Percentiles rank a stretch among this genome's conserved stretches.
Conservation (phyloP, 1,140 invertebrate genomes). For the Eupeodes corollae region DNA sequence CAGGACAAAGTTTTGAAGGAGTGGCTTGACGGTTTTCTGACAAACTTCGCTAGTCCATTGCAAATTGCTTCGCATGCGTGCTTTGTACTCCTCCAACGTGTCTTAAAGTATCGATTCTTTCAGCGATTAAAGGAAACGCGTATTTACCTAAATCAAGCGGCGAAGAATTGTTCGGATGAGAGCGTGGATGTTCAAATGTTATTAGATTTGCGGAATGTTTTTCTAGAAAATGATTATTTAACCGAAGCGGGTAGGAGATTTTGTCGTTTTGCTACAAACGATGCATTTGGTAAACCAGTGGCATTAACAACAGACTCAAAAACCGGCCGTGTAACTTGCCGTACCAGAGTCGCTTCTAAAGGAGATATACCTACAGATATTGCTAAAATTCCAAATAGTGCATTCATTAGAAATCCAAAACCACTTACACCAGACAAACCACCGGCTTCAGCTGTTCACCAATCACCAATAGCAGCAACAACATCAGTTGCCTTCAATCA, state of each 20-base stretch:
- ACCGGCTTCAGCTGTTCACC: too few species aligned
- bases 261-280: constrained; percentile 1
- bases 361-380: too few species aligned
- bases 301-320: constrained; percentile 2
- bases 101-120: constrained; percentile 4
- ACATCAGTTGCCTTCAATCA: too few species aligned
- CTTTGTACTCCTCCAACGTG: constrained; percentile 5
- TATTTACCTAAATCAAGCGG: constrained; percentile 1
- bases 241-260: constrained; percentile 3
- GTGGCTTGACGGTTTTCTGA: constrained; percentile 8
- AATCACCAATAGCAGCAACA: too few species aligned
- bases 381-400: too few species aligned
- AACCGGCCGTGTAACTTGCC: constrained; percentile 1
- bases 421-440: too few species aligned
- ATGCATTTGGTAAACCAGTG: constrained; percentile 2
- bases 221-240: constrained; percentile 1
- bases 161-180: background rate
- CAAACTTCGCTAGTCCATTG: constrained; percentile 5
- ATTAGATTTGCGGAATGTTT: constrained; percentile 1
- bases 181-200: background rate
- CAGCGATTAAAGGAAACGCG: constrained; percentile 3
- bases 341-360: background rate
- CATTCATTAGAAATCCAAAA: too few species aligned
- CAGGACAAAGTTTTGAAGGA: background rate
- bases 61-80: constrained; percentile 4